Conservation (phyloP, 2,797 vertebrate species). For the Mus spretus region DNA sequence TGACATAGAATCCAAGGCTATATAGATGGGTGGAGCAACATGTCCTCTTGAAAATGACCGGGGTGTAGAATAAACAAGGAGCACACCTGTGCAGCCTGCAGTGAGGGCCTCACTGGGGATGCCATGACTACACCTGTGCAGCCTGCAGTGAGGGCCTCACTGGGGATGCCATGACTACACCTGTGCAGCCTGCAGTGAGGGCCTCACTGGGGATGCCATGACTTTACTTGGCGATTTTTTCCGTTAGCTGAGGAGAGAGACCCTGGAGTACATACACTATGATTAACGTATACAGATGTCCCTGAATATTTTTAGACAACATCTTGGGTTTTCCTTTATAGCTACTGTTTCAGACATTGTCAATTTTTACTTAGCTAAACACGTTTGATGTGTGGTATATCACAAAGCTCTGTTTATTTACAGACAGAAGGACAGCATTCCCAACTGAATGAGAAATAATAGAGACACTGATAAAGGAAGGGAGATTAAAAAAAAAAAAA, state of each 20-base stretch:
- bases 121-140: no score
- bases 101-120: background rate
- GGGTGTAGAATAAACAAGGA: background rate
- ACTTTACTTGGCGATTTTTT: background rate
- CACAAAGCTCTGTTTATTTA: conserved; percentile 31
- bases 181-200: no score
- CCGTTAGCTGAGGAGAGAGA: background rate
- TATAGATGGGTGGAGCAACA: background rate
- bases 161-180: no score
- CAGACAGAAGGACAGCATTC: background rate
- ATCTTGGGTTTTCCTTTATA: conserved; percentile 49
- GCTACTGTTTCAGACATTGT: conserved; percentile 25
- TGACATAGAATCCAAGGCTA: background rate
- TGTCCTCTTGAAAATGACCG: background rate
- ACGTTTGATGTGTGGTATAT: background rate
- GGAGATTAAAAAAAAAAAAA: background rate
- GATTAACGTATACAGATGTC: background rate
- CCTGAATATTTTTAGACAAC: background rate
- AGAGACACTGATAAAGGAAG: background rate
- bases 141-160: no score
- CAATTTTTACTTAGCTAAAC: conserved; percentile 45
- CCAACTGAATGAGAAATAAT: conserved; percentile 38
- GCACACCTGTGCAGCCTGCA: background rate
- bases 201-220: no score
- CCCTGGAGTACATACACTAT: no score